Conservation (phyloP, 92 coral and sea anemone species). For the Zoanthus sociatus region DNA sequence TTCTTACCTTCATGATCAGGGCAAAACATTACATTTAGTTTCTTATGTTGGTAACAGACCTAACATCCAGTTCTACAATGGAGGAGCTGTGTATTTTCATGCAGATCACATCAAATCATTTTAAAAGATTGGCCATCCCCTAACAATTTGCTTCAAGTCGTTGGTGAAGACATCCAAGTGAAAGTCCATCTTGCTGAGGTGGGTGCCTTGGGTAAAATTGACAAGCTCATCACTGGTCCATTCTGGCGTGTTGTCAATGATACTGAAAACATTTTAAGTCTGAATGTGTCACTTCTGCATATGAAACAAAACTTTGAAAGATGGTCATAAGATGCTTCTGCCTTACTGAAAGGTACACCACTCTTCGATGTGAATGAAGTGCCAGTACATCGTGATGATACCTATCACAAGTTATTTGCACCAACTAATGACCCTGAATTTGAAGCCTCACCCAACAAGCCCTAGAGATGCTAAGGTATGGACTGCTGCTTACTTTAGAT, state of each 20-base stretch:
- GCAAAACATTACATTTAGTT: conserved; percentile 37
- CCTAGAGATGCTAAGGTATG: conserved; percentile 47
- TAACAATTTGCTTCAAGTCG: conserved; percentile 42
- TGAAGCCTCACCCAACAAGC: conserved; percentile 44
- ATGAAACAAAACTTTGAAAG: conserved; percentile 48
- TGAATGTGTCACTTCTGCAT: conserved; percentile 24
- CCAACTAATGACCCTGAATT: conserved; percentile 40
- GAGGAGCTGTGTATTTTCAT: conserved; percentile 28
- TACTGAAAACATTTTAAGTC: conserved; percentile 34
- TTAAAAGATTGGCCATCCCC: conserved; percentile 31
- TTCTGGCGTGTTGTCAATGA: too few relatives aligned
- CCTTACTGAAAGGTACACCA: background rate
- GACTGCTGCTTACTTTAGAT: conserved; percentile 38
- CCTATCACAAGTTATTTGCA: conserved; percentile 24
- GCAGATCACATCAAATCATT: too few relatives aligned
- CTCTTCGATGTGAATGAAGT: background rate
- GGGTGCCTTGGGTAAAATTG: background rate
- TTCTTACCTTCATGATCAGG: background rate
- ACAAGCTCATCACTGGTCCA: too few relatives aligned
- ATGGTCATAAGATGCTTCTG: conserved; percentile 14
- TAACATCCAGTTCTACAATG: conserved; percentile 41
- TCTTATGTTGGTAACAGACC: conserved; percentile 39
- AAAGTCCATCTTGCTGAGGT: conserved; percentile 44
- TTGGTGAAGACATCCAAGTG: conserved; percentile 42
- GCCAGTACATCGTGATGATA: background rate